Evolutionary conservation across 2,797 vertebrate species (phyloP).

Genomic region (Semotilus atromaculatus): DNA sequence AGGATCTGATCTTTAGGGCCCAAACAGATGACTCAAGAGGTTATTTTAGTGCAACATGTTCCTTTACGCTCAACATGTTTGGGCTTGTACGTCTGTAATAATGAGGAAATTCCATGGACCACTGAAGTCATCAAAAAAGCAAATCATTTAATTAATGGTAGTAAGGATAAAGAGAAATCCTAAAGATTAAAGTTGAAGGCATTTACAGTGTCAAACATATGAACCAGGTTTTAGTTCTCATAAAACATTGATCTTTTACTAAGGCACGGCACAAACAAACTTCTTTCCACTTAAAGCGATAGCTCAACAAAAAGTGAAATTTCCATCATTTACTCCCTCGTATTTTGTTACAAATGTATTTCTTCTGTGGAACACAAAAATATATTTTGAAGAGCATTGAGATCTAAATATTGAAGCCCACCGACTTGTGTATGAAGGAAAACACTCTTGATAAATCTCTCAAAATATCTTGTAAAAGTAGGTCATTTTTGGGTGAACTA

Average conservation of each 20-base stretch:
- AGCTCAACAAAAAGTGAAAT: neutral
- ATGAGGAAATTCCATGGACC: constrained; percentile 30
- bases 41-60: constrained; percentile 56
- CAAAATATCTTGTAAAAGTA: neutral
- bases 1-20: constrained; percentile 5
- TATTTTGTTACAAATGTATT: neutral
- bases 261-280: neutral
- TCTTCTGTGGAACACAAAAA: neutral
- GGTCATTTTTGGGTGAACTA: neutral
- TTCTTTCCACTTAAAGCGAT: neutral
- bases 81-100: constrained; percentile 58
- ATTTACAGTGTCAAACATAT: neutral
- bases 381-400: neutral
- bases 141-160: constrained; percentile 2
- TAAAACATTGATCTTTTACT: neutral
- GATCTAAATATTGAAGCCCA: neutral
- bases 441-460: neutral
- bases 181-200: neutral
- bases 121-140: constrained; percentile 21
- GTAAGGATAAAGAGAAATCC: constrained; percentile 15
- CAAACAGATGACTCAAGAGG: constrained; percentile 53
- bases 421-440: neutral
- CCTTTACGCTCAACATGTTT: constrained; percentile 62
- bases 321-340: neutral
- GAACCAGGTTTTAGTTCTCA: neutral